Evolutionary conservation across 2,888 invertebrate genomes (phyloP).

Genomic region (Germaria angustata): DNA sequence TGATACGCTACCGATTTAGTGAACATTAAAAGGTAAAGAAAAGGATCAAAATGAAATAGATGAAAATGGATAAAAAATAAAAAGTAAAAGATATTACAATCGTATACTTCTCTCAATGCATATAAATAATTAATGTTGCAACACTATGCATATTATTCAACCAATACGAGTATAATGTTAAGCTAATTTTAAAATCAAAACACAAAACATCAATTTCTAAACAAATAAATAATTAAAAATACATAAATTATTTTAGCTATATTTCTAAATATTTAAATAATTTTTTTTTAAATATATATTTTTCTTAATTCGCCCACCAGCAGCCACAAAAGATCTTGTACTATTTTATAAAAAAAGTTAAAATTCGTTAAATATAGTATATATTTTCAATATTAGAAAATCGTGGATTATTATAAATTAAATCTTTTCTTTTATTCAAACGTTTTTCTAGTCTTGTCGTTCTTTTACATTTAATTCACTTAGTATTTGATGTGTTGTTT

Average conservation of each 20-base stretch:
- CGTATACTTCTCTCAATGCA: conserved; percentile 13
- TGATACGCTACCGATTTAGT: too few relatives aligned
- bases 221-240: conserved; percentile 10
- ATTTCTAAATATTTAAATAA: conserved; percentile 19
- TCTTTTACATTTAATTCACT: conserved; percentile 8
- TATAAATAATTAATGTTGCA: not conserved
- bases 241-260: conserved; percentile 16
- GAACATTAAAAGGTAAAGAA: too few relatives aligned
- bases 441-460: not conserved
- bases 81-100: too few relatives aligned
- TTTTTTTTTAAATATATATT: conserved; percentile 5
- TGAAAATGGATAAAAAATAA: too few relatives aligned
- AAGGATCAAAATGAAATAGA: too few relatives aligned
- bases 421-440: conserved; percentile 12
- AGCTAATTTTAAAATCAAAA: conserved; percentile 22
- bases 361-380: conserved; percentile 30
- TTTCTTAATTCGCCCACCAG: conserved; percentile 74
- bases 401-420: conserved; percentile 15
- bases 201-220: conserved; percentile 36
- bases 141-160: not conserved
- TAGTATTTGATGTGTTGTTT: conserved; percentile 24
- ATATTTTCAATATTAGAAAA: conserved; percentile 26
- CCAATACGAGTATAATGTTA: conserved; percentile 3
- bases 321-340: conserved; percentile 74
- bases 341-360: conserved; percentile 35